Conservation (phyloP, 2,888 invertebrate genomes). For the Phalera bucephala region DNA sequence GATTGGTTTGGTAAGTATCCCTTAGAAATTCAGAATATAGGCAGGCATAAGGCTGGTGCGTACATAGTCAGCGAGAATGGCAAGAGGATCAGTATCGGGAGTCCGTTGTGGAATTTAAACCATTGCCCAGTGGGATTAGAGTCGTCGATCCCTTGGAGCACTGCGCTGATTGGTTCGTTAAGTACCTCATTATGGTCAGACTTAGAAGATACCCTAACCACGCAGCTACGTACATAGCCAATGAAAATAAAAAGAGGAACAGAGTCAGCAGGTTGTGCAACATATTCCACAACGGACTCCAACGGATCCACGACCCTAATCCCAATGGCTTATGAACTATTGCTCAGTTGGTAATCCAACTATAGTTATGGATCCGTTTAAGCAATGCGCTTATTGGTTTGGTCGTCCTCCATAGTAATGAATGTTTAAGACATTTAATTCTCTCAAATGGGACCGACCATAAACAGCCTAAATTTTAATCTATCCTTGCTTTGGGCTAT, state of each 20-base stretch:
- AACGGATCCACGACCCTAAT: no score
- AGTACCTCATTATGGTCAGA: slow-evolving; percentile 25
- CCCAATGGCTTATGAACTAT: slow-evolving; percentile 74
- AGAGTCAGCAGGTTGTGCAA: slow-evolving; percentile 68
- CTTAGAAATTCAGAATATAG: slow-evolving; percentile 45
- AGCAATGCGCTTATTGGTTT: slow-evolving; percentile 73
- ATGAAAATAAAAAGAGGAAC: slow-evolving; percentile 76
- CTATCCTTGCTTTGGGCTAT: slow-evolving; percentile 12
- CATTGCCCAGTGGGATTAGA: slow-evolving; percentile 38
- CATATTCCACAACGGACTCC: no score
- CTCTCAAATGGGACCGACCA: background rate
- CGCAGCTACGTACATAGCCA: slow-evolving; percentile 76
- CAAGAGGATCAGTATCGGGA: slow-evolving; percentile 58
- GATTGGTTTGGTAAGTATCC: slow-evolving; percentile 74
- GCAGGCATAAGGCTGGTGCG: slow-evolving; percentile 79
- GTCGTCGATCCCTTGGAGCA: slow-evolving; percentile 64
- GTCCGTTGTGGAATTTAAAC: no score
- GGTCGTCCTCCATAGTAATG: no score
- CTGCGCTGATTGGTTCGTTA: slow-evolving; percentile 75
- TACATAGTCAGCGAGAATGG: slow-evolving; percentile 80
- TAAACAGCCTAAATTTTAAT: slow-evolving; percentile 13
- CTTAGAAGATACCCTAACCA: slow-evolving; percentile 83
- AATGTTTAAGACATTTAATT: background rate
- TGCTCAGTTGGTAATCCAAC: slow-evolving; percentile 61
- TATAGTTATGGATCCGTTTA: slow-evolving; percentile 63